Percentiles rank a stretch among this genome's conserved stretches.
Evolutionary conservation across 2,888 invertebrate species (phyloP).

Genomic region (Torymus auratus): DNA sequence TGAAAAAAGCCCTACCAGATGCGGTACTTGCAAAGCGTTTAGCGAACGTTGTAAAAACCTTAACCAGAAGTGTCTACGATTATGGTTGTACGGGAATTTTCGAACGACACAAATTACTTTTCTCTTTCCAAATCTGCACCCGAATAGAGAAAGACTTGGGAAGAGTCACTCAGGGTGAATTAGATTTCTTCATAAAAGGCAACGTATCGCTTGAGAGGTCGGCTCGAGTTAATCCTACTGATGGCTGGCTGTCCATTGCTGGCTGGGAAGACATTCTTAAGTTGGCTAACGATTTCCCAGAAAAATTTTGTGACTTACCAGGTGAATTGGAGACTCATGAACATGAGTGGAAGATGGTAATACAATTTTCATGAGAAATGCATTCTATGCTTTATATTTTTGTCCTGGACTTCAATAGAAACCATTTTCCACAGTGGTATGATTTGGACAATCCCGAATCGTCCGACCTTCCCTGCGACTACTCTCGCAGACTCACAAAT

Average conservation of each 20-base stretch:
- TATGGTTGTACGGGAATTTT: slow-evolving; percentile 96
- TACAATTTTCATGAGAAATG: slow-evolving; percentile 27
- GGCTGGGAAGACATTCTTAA: slow-evolving; percentile 92
- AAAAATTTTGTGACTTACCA: slow-evolving; percentile 82
- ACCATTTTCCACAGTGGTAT: slow-evolving; percentile 82
- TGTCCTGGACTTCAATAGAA: background rate
- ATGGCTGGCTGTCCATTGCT: slow-evolving; percentile 83
- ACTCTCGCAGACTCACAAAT: slow-evolving; percentile 80
- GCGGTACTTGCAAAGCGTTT: slow-evolving; percentile 86
- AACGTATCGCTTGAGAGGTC: slow-evolving; percentile 88
- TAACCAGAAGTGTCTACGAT: slow-evolving; percentile 92
- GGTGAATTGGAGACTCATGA: slow-evolving; percentile 79
- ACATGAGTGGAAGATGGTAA: slow-evolving; percentile 84
- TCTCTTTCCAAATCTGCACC: slow-evolving; percentile 93
- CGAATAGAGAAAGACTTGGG: slow-evolving; percentile 86
- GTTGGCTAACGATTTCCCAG: slow-evolving; percentile 83
- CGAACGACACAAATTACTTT: slow-evolving; percentile 92
- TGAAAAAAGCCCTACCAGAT: slow-evolving; percentile 90
- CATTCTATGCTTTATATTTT: background rate
- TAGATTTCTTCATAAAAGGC: slow-evolving; percentile 95
- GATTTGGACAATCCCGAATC: slow-evolving; percentile 90
- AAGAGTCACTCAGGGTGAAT: slow-evolving; percentile 82
- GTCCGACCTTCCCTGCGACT: slow-evolving; percentile 83
- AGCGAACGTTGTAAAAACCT: slow-evolving; percentile 87
- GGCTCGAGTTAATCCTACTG: slow-evolving; percentile 81